Percentiles rank a stretch among this genome's conserved stretches.
These are phyloP conservation scores for Apis laboriosa DNA, from an alignment of 1,140 invertebrate species.

Conservation along the genomic window DNA sequence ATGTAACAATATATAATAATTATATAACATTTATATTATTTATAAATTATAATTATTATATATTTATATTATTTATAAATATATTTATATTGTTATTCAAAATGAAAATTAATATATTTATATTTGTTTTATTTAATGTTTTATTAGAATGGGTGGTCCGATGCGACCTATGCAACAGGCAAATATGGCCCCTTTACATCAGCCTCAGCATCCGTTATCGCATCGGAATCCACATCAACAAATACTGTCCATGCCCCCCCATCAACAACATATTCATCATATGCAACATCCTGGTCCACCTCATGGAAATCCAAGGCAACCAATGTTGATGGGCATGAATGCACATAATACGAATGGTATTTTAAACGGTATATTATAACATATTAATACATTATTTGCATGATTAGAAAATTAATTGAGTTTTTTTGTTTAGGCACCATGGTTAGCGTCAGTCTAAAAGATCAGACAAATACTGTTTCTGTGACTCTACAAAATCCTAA, in stretches of 20 bases:
- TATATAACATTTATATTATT: no score
- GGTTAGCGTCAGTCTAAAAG: constrained; percentile 76
- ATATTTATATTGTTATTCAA: no score
- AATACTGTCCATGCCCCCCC: constrained; percentile 76
- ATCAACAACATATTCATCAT: constrained; percentile 77
- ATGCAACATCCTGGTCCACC: constrained; percentile 77
- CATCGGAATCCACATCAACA: constrained; percentile 78
- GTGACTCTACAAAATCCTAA: constrained; percentile 72
- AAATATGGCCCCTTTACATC: constrained; percentile 78
- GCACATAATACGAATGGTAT: constrained; percentile 75
- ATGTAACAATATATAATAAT: background rate
- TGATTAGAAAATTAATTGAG: background rate
- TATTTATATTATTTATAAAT: no score
- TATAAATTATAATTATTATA: no score
- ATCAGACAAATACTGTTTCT: constrained; percentile 72
- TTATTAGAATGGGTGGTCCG: constrained; percentile 75
- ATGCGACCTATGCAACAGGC: constrained; percentile 80
- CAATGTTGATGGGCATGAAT: constrained; percentile 77
- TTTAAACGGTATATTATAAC: background rate
- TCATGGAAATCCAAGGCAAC: constrained; percentile 74
- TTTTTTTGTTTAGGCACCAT: constrained; percentile 69
- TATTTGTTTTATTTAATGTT: constrained; percentile 7
- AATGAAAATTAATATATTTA: background rate
- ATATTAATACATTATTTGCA: constrained; percentile 1
- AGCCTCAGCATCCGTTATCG: constrained; percentile 74